Evolutionary conservation across 2,888 invertebrate genomes (phyloP), one percentile per base, ranked within the genome.

Genomic region (Scaeva pyrastri): DNA sequence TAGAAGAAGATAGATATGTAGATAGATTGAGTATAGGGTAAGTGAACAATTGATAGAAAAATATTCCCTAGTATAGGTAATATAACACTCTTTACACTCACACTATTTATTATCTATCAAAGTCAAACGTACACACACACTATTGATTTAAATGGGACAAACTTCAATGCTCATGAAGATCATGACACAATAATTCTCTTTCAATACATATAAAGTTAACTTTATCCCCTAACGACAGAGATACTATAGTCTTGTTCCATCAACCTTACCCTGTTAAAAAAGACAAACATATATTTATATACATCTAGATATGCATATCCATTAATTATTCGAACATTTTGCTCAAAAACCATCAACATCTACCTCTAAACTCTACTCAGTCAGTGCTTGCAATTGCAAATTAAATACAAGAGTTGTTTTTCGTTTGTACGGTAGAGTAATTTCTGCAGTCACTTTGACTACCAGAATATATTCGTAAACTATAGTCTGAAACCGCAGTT

Each of bases 381-480:
- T 52, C n/a, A n/a, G n/a, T n/a, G n/a, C n/a, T n/a, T n/a, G 16
- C 52, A n/a, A n/a, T 68, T 68, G n/a, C 52, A 68, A 68, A 68
- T 52, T 68, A 68, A 68, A 68, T 39, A 68, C 36, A 68, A 68
- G 21, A 60, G 8, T 60, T 19, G 60, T 60, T 60, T 60, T 39
- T 39, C 39, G 50, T 48, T 52, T 36, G 36, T 52, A 39, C 14
- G 39, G 50, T 68, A 68, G 39, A 68, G 39, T 48, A 68, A 52
- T 52, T 50, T 68, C 68, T 68, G 68, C 39, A 50, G 36, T 52
- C 50, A 68, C 36, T 68, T 76, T 21, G 45, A 68, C 23, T 68
- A 14, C 12, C 14, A 23, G 52, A 19, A 0, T 31, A 31, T 31
- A 31, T 31, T 31, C 31, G 7, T 43, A 43, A n/a, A n/a, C n/a